A percentile compares a stretch with the other conserved stretches of the same genome.
These are phyloP conservation scores for Napeogenes sylphis DNA, from an alignment of 2,888 invertebrate species.

Conservation along the genomic window DNA sequence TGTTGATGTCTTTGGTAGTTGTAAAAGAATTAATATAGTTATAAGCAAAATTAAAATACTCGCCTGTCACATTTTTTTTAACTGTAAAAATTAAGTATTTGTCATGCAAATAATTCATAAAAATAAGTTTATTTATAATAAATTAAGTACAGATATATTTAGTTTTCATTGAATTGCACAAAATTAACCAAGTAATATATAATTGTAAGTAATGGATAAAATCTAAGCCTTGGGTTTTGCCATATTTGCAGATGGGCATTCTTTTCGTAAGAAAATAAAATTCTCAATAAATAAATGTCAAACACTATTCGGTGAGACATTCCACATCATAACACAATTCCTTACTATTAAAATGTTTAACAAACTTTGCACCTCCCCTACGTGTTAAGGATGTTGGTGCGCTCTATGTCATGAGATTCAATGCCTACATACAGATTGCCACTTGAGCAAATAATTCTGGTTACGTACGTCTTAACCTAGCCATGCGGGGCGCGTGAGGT, in stretches of 20 bases:
- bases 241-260: conserved; percentile 77
- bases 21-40: conserved; percentile 8
- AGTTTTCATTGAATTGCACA: conserved; percentile 33
- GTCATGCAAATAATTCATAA: conserved; percentile 18
- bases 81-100: conserved; percentile 9
- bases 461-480: conserved; percentile 56
- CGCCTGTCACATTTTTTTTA: conserved; percentile 7
- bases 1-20: conserved; percentile 30
- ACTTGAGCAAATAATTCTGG: conserved; percentile 75
- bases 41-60: conserved; percentile 7
- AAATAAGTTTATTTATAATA: conserved; percentile 9
- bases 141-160: conserved; percentile 53
- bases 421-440: conserved; percentile 69
- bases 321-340: conserved; percentile 76
- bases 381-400: conserved; percentile 59
- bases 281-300: conserved; percentile 77
- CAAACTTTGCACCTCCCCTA: conserved; percentile 73
- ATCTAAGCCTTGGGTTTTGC: conserved; percentile 32
- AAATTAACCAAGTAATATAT: conserved; percentile 34
- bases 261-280: conserved; percentile 74
- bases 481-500: conserved; percentile 64
- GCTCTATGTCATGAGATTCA: conserved; percentile 75
- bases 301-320: conserved; percentile 74
- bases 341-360: conserved; percentile 77
- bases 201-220: background rate